These are phyloP conservation scores for Aldabrachelys gigantea DNA, from an alignment of 2,113 vertebrate species.

Conservation along the genomic window DNA sequence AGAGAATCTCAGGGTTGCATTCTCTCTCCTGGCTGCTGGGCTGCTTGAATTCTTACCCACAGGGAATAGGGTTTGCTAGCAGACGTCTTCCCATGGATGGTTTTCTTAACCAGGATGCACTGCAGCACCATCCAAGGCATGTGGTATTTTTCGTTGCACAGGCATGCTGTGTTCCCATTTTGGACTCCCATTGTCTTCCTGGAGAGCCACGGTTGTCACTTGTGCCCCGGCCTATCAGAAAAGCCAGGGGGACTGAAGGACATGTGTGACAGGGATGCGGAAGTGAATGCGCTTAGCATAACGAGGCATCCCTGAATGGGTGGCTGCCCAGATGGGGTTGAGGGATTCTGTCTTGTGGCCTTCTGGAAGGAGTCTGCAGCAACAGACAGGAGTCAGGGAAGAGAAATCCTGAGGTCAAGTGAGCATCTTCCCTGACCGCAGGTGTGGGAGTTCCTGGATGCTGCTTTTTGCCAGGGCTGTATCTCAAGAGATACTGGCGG, in stretches of 20 bases:
- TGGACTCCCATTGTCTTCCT: neutral
- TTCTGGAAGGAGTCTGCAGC: neutral
- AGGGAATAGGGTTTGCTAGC: neutral
- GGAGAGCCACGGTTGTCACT: neutral
- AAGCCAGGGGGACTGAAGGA: neutral
- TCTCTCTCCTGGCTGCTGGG: neutral
- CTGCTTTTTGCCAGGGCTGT: accelerated
- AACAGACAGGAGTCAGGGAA: neutral
- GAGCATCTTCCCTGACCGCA: no score
- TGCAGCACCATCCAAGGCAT: neutral
- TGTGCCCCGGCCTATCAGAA: neutral
- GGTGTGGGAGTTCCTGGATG: neutral
- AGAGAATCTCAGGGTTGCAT: neutral
- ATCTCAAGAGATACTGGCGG: neutral
- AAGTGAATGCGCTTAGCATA: neutral
- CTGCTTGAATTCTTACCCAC: neutral
- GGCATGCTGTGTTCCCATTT: neutral
- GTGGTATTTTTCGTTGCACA: neutral
- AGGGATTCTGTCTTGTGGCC: neutral
- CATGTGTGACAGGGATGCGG: neutral
- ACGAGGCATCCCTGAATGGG: neutral
- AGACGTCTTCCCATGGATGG: neutral
- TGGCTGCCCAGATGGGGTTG: neutral
- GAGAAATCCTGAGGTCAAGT: no score
- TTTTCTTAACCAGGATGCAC: neutral